Conservation (phyloP, 2,888 invertebrate genomes). For the Lasius fuliginosus region DNA sequence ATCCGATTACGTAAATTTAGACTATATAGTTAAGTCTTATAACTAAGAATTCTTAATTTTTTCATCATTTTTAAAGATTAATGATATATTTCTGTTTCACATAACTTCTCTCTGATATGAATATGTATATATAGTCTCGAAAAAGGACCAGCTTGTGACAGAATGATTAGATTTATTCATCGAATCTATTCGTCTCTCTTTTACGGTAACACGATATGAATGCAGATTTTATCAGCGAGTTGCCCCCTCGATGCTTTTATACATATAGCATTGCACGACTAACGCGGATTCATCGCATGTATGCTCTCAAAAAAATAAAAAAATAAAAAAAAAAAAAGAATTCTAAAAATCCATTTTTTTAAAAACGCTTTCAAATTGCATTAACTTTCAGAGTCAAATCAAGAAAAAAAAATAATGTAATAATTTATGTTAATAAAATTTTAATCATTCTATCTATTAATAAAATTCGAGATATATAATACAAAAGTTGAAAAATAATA, state of each 20-base stretch:
- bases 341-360: not conserved
- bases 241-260: constrained; percentile 20
- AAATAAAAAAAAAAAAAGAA: too few species aligned
- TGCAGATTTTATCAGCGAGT: constrained; percentile 39
- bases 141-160: not conserved
- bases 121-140: not conserved
- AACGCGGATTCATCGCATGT: constrained; percentile 1
- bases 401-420: not conserved
- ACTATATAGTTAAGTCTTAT: not conserved
- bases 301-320: too few species aligned
- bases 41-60: not conserved
- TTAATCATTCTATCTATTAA: not conserved
- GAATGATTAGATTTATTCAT: constrained; percentile 42
- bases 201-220: constrained; percentile 32
- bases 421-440: constrained; percentile 23
- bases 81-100: not conserved
- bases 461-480: not conserved
- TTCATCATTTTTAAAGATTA: not conserved
- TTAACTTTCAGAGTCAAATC: not conserved
- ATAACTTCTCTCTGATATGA: not conserved
- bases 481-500: not conserved
- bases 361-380: not conserved
- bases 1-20: not conserved
- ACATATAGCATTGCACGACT: constrained; percentile 13
- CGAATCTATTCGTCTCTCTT: constrained; percentile 30